These are phyloP conservation scores for Podarcis lilfordi DNA, from an alignment of 2,797 vertebrate species.

Conservation along the genomic window DNA sequence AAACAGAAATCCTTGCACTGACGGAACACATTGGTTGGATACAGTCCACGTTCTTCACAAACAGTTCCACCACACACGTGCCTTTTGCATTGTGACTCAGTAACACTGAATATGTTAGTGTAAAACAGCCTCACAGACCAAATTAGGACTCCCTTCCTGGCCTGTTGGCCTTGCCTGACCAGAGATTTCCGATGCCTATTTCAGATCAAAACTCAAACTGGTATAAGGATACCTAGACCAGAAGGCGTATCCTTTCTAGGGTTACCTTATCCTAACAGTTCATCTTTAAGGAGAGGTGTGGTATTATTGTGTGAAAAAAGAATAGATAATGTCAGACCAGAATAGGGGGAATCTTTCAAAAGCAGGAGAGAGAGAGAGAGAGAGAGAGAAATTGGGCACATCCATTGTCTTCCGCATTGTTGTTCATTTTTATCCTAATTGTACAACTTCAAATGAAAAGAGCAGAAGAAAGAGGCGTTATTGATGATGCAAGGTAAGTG, in stretches of 20 bases:
- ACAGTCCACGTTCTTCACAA: not conserved
- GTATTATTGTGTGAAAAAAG: conserved; percentile 56
- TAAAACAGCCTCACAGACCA: not conserved
- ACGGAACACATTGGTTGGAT: too few species aligned
- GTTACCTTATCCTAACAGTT: conserved; percentile 54
- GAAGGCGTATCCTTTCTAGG: conserved; percentile 53
- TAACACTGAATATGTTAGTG: not conserved
- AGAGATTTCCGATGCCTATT: too few species aligned
- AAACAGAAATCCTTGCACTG: too few species aligned
- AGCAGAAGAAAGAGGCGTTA: conserved; percentile 61
- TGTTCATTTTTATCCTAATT: conserved; percentile 74
- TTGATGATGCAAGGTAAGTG: conserved; percentile 42
- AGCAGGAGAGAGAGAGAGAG: conserved; percentile 62
- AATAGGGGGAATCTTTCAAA: conserved; percentile 69
- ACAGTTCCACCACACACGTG: not conserved
- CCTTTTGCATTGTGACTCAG: not conserved
- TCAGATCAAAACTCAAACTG: not conserved
- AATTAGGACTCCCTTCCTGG: too few species aligned
- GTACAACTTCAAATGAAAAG: conserved; percentile 73
- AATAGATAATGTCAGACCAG: conserved; percentile 66
- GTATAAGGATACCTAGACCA: not conserved
- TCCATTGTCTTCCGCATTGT: conserved; percentile 69
- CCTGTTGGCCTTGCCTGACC: not conserved
- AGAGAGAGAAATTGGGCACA: conserved; percentile 38
- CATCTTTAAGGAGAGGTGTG: conserved; percentile 66